Base-by-base conservation (phyloP, 2,113 vertebrate genomes). In the Paralichthys olivaceus region DNA sequence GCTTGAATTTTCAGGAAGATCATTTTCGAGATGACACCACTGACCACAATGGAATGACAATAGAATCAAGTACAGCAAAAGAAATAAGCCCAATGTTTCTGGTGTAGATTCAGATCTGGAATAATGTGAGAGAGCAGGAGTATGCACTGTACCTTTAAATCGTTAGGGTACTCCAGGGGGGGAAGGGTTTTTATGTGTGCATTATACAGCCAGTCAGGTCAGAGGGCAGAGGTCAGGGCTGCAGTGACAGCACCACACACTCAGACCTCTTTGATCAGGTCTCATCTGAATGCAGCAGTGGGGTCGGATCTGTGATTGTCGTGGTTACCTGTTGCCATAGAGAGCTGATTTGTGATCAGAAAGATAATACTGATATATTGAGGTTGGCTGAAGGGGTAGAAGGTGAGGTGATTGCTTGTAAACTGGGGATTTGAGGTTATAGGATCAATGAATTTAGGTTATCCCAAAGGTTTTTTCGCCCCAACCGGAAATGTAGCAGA, bases 361-460 rank as follows among this genome's bases (percentile, higher is more conserved):
- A 40, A 20, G 51, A 65, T 59, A 45, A 20, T 37, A 25, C 43
- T 72, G 62, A 84, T 90, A 89, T 65, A 85, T 72, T 15, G 77
- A 75, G 62, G 60, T 56, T 61, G 75, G 25, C 73, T 76, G 67
- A 5, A 55, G 63, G 78, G 59, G 57, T 72, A 25, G 71, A 72
- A 83, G 85, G 82, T 85, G 67, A 84, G 62, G 69, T 83, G 66
- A 88, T 80, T 69, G 45, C 67, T 69, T 85, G 74, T 87, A 78
- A 88, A 29, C 75, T 74, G 64, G 29, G 73, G 72, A 87, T 86
- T 62, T 67, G 57, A 72, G 64, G 77, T 28, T 32, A 43, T 4
- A 66, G 69, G 75, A 72, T 64, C 65, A 32, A 79, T 67, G 59
- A 67, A 63, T 64, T 61, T 71, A 57, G 62, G 68, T 60, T 57